Percentiles rank a stretch among this genome's conserved stretches.
Evolutionary conservation across 2,888 invertebrate genomes (phyloP).

Genomic region (Lasioglossum figueresi): DNA sequence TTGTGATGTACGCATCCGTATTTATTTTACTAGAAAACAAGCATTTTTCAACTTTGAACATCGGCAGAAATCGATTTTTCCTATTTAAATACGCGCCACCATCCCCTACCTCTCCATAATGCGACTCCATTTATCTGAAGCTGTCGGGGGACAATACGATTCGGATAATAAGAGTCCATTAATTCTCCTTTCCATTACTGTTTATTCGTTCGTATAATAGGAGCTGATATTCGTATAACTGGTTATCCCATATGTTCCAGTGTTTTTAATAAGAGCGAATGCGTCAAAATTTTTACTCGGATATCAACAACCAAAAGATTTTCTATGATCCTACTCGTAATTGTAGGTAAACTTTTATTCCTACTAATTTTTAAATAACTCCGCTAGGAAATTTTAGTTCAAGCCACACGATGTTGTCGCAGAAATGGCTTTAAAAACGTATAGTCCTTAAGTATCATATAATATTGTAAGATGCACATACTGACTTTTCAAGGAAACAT

Average conservation of each 20-base stretch:
- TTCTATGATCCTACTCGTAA: neutral
- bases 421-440: no score
- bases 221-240: slow-evolving; percentile 4
- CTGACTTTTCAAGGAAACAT: no score
- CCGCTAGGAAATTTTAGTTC: neutral
- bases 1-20: neutral
- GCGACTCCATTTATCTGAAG: slow-evolving; percentile 3
- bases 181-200: slow-evolving; percentile 11
- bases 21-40: neutral
- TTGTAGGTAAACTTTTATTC: neutral
- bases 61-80: slow-evolving; percentile 8
- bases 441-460: no score
- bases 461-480: no score
- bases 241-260: neutral
- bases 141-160: neutral
- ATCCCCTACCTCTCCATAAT: neutral
- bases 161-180: slow-evolving; percentile 11
- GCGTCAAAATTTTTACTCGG: neutral
- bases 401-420: neutral
- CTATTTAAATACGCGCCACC: neutral
- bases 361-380: neutral
- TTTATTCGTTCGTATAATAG: slow-evolving; percentile 6
- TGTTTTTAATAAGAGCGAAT: neutral
- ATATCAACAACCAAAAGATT: neutral
- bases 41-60: slow-evolving; percentile 5